phyloP scores from a whole-genome alignment of 2,113 vertebrate genomes.

The Thunnus maccoyii region DNA sequence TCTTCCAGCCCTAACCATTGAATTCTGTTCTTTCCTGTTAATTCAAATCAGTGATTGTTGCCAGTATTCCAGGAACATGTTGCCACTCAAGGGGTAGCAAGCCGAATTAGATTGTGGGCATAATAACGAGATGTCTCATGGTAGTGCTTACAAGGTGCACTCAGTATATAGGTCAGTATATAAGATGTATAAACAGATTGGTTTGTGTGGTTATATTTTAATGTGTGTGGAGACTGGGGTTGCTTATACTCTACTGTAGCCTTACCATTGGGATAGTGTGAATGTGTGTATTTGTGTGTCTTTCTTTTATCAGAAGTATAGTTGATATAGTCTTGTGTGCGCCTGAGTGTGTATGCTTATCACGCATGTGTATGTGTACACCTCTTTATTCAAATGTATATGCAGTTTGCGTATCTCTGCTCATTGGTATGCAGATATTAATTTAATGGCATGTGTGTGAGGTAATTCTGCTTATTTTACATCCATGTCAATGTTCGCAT shows the following conservation, averaged over 20 bases:
- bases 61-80: constrained; percentile 18
- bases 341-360: neutral
- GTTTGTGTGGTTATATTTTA: constrained; percentile 1
- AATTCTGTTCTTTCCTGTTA: constrained; percentile 24
- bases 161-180: constrained; percentile 28
- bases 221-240: neutral
- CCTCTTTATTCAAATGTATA: neutral
- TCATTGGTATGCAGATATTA: neutral
- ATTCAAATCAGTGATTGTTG: constrained; percentile 24
- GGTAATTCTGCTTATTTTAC: neutral
- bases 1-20: neutral
- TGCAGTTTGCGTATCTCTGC: neutral
- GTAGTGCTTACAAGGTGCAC: constrained; percentile 15
- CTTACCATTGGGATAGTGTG: neutral
- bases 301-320: neutral
- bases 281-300: neutral
- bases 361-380: neutral
- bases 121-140: constrained; percentile 10
- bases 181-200: neutral
- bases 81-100: constrained; percentile 22
- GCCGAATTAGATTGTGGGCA: constrained; percentile 6
- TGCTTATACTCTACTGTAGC: neutral
- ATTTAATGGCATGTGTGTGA: neutral
- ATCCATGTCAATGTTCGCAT: constrained; percentile 22
- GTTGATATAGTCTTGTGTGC: neutral